Base-by-base conservation (phyloP, 2,888 invertebrate genomes). In the Masnerella sp. region DNA sequence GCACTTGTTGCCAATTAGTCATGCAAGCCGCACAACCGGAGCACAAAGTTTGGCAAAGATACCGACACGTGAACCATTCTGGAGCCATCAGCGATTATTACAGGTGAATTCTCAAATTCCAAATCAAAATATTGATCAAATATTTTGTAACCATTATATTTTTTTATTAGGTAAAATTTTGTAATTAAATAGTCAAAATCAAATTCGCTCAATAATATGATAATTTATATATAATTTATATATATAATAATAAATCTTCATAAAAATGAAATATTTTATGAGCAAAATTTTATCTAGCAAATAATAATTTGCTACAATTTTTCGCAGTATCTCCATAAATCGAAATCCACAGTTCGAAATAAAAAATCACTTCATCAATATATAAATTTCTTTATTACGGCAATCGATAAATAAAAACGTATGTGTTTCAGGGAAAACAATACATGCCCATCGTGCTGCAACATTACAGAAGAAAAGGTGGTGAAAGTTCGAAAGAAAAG, bases 1-100 rank as follows among this genome's bases (percentile, higher is more conserved):
- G 86, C 59, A 81, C 83, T 15, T 88, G 89, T 70, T 91, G 90
- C 82, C 88, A 90, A 34, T 86, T 88, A 79, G 89, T 90, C 15
- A 83, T 82, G 78, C 54, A 80, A 7, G 79, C 77, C 42, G 77
- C 74, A 1, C 77, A 79, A 38, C 80, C 82, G 7, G 77, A 78
- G 15, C 84, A 85, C 70, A 70, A 76, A 22, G 59, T 83, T 20
- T 87, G 86, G 85, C 74, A 77, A 12, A 78, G 87, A 40, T 74
- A 73, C 3, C 81, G 87, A 56, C 77, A 81, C 43, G 47, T 69
- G 2, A 79, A 79, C 30, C 87, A 87, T 67, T 79, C 79, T 2
- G 85, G 85, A n/a, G 83, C 80, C 7, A 77, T 79, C 49, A 77
- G 77, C 20, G 65, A 78, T 11, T 65, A 58, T 59, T 59, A 76